Base-by-base conservation (phyloP, 2,113 vertebrate genomes). In the Morone chrysops region DNA sequence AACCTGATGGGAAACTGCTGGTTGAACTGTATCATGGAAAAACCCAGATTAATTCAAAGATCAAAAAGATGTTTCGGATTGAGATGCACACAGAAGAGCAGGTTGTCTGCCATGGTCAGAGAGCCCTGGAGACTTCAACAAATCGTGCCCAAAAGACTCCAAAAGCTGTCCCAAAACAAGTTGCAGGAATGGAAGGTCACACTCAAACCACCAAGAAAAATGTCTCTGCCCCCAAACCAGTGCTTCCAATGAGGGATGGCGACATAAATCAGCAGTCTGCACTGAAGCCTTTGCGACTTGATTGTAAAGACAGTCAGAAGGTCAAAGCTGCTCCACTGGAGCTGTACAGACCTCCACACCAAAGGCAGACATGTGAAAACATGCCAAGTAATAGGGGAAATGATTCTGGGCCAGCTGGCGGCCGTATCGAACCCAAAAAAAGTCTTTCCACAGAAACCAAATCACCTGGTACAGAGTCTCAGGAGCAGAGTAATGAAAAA, bases 1-100 rank as follows among this genome's bases (percentile, higher is more conserved):
- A 98, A 69, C 89, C 94, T 38, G 94, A 94, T 92, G 97, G 98
- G 38, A 97, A 94, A 71, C 88, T 98, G 48, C 87, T 96, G 56
- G 88, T 99, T 62, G 97, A 99, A 81, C 93, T 99, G 0, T 98
- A 97, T 91, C 93, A 96, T 76, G 92, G 84, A 22, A 95, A 91
- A 68, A 89, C 82, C 59, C 96, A 97, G 86, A 95, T 99, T 62
- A 99, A 97, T 89, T 92, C 92, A 17, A 94, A 93, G 69, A 90
- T 99, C 63, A 97, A 96, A 73, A 94, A 94, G 71, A 92, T 89
- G 75, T 93, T 97, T 81, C 88, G 71, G 45, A 80, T 85, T 72
- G 84, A 92, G 71, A 70, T 79, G 51, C 67, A 50, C 7, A 77
- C 43, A 84, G 80, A 86, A n/a, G 31, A 75, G 11, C 22, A 48